Evolutionary conservation across 2,888 invertebrate genomes (phyloP).

Genomic region (Machimus rusticus): DNA sequence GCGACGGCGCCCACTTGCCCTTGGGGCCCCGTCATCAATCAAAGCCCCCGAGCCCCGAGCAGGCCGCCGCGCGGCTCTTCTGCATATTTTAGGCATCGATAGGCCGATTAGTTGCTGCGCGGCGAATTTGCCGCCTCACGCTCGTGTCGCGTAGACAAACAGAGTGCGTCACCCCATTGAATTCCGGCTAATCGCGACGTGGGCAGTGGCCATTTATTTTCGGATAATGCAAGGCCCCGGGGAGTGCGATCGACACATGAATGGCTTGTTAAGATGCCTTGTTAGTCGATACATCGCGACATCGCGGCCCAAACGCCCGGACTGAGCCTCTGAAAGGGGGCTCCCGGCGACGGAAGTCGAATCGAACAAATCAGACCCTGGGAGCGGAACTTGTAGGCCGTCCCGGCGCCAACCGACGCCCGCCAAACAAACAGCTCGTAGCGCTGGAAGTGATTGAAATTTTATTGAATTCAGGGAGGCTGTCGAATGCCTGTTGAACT

Average conservation of each 20-base stretch:
- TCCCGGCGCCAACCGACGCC: background rate
- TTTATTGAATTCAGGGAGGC: background rate
- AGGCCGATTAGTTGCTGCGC: background rate
- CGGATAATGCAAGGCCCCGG: background rate
- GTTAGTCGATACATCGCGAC: background rate
- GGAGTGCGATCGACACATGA: background rate
- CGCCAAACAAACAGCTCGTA: background rate
- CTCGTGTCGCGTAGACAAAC: background rate
- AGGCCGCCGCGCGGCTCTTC: background rate
- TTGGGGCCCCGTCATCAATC: background rate
- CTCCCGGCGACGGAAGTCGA: background rate
- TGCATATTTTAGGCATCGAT: background rate
- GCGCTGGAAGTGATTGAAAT: background rate
- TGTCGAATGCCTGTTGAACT: background rate
- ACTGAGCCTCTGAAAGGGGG: background rate
- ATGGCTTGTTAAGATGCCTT: background rate
- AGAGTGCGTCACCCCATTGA: background rate
- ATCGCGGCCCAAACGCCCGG: background rate
- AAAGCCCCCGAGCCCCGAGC: background rate
- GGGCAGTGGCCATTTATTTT: background rate
- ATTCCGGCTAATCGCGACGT: background rate
- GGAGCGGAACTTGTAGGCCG: background rate
- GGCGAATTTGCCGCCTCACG: background rate
- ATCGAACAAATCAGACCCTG: background rate
- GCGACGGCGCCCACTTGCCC: background rate